These are phyloP conservation scores for Actinia tenebrosa DNA, from an alignment of 64 coral and sea anemone species.

Conservation along the genomic window DNA sequence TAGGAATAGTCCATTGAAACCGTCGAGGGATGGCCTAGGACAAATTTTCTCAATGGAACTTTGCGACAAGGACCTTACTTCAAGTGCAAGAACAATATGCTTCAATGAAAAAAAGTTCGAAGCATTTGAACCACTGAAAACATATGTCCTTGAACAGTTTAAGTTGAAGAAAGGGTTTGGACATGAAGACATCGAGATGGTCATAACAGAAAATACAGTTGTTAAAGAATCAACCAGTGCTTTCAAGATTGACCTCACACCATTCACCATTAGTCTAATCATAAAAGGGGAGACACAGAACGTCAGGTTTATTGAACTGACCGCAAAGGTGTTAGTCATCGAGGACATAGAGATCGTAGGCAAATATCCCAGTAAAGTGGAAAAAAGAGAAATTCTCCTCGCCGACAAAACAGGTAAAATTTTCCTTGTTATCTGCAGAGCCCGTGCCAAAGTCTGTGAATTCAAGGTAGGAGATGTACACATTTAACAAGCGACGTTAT, in stretches of 20 bases:
- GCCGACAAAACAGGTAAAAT: background rate
- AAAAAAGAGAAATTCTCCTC: background rate
- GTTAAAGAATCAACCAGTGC: background rate
- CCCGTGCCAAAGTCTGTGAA: too few species aligned
- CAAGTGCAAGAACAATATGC: background rate
- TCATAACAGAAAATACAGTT: background rate
- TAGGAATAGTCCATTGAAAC: too few species aligned
- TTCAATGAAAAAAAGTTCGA: background rate
- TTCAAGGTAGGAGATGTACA: too few species aligned
- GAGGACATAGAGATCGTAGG: background rate
- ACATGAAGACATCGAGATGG: background rate
- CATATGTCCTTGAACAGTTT: background rate
- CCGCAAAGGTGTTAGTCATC: background rate
- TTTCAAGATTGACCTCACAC: background rate
- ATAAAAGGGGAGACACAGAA: background rate
- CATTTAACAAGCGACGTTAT: too few species aligned
- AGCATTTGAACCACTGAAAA: background rate
- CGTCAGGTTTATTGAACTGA: background rate
- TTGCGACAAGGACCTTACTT: too few species aligned
- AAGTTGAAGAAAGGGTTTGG: background rate
- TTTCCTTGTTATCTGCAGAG: too few species aligned
- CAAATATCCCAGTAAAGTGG: background rate
- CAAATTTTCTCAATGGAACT: too few species aligned
- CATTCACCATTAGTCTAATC: background rate
- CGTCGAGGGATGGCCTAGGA: too few species aligned